phyloP scores from a whole-genome alignment of 2,888 invertebrate genomes.

The Eupithecia pulchellata region DNA sequence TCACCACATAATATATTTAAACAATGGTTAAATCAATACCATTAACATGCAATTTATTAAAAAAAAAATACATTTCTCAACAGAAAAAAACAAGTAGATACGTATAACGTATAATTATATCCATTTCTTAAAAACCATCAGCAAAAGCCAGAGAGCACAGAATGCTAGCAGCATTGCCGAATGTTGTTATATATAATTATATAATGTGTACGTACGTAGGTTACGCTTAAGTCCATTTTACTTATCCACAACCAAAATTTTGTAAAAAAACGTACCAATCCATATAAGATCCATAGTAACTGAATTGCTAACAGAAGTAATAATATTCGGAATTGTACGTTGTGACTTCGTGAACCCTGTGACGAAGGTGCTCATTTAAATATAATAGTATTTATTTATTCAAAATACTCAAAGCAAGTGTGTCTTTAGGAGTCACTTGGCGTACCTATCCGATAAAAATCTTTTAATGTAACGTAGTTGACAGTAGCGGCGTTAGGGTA shows the following conservation, averaged over 20 bases:
- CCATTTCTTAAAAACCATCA: too few relatives aligned
- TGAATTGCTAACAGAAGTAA: conserved; percentile 8
- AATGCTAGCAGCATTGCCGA: too few relatives aligned
- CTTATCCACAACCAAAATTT: not conserved
- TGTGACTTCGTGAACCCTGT: conserved; percentile 32
- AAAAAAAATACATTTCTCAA: too few relatives aligned
- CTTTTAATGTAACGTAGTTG: not conserved
- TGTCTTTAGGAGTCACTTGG: not conserved
- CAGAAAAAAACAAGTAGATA: too few relatives aligned
- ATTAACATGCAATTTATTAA: too few relatives aligned
- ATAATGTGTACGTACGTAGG: not conserved
- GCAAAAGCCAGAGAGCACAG: too few relatives aligned
- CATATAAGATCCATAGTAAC: too few relatives aligned
- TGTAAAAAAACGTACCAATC: not conserved
- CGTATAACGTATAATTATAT: too few relatives aligned
- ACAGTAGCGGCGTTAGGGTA: too few relatives aligned
- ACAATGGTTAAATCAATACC: too few relatives aligned
- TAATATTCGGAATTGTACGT: conserved; percentile 14
- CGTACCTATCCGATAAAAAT: not conserved
- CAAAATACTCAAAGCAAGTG: conserved; percentile 1
- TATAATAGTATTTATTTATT: conserved; percentile 37
- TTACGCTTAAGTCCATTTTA: not conserved
- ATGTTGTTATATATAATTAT: too few relatives aligned
- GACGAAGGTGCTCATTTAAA: conserved; percentile 31
- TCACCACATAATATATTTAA: too few relatives aligned